A percentile compares a stretch with the other conserved stretches of the same genome.
These are phyloP conservation scores for Rallus limicola DNA, from an alignment of 2,113 vertebrate species.

Conservation along the genomic window DNA sequence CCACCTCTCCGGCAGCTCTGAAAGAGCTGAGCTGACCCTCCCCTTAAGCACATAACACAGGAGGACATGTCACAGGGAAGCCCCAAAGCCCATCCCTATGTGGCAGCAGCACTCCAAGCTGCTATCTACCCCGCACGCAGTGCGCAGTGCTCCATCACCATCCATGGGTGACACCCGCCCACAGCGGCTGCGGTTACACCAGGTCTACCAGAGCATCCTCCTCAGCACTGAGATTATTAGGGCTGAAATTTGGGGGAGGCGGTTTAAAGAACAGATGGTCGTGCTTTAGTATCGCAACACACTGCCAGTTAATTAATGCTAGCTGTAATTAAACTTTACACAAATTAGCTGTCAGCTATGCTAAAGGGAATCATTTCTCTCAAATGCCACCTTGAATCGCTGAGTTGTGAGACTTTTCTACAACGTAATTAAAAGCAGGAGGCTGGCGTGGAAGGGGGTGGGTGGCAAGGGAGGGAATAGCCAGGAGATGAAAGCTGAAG, in stretches of 20 bases:
- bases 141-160: not conserved
- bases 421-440: conserved; percentile 74
- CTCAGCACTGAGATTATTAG: conserved; percentile 3
- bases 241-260: conserved; percentile 60
- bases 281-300: conserved; percentile 73
- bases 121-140: fast-evolving
- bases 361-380: conserved; percentile 82
- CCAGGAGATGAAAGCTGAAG: not conserved
- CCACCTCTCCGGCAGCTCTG: not conserved
- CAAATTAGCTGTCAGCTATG: conserved; percentile 85
- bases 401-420: conserved; percentile 72
- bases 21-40: not conserved
- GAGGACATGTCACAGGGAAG: fast-evolving
- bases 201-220: not conserved
- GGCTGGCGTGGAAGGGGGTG: not conserved
- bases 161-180: not conserved
- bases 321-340: conserved; percentile 88
- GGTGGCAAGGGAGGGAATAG: not conserved
- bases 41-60: fast-evolving
- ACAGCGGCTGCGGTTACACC: not conserved
- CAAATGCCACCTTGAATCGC: conserved; percentile 82
- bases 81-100: not conserved
- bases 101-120: not conserved
- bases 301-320: conserved; percentile 87
- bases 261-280: conserved; percentile 79